phyloP scores from a whole-genome alignment of 2,797 vertebrate genomes.

The Vultur gryphus region DNA sequence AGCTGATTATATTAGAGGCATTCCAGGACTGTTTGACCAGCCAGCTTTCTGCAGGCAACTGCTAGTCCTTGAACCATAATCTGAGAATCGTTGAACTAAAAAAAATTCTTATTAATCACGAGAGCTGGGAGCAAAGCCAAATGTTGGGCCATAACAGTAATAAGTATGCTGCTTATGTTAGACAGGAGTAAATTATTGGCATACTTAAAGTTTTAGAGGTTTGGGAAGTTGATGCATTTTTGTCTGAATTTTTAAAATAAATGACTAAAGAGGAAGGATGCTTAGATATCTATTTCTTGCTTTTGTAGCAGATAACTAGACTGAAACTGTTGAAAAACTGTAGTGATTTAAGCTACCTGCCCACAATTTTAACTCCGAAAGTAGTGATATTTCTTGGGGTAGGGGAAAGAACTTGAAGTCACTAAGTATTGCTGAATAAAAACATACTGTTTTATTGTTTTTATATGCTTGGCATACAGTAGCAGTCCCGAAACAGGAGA shows the following conservation, averaged over 20 bases:
- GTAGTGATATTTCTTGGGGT: background rate
- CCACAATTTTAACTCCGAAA: background rate
- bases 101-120: background rate
- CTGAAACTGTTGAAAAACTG: background rate
- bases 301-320: background rate
- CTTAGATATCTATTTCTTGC: background rate
- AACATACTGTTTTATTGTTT: background rate
- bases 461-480: background rate
- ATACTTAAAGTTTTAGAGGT: background rate
- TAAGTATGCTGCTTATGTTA: background rate
- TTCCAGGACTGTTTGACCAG: background rate
- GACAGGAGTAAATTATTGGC: background rate
- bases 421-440: background rate
- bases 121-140: constrained; percentile 29
- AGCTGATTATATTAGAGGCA: background rate
- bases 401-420: background rate
- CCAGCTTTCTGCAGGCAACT: background rate
- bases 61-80: constrained; percentile 14
- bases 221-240: background rate
- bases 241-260: background rate
- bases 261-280: background rate
- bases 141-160: background rate
- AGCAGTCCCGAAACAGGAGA: background rate
- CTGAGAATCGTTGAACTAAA: background rate
- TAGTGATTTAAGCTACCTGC: background rate